phyloP scores from a whole-genome alignment of 2,888 invertebrate species.

The Opisthograptis luteolata region DNA sequence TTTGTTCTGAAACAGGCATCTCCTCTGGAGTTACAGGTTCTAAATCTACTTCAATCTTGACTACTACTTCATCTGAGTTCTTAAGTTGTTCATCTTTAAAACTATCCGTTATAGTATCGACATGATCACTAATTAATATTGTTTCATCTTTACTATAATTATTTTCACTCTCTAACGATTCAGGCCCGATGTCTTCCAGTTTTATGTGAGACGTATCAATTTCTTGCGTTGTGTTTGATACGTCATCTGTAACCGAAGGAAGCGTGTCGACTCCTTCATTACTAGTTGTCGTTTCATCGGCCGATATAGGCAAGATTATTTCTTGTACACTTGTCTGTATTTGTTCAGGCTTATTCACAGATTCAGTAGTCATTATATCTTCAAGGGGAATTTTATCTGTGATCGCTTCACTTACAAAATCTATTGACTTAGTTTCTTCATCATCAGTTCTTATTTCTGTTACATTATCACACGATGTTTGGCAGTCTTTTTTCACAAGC shows the following conservation, averaged over 20 bases:
- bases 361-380: slow-evolving; percentile 49
- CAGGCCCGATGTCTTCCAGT: slow-evolving; percentile 34
- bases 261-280: slow-evolving; percentile 37
- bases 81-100: slow-evolving; percentile 30
- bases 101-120: slow-evolving; percentile 34
- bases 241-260: slow-evolving; percentile 33
- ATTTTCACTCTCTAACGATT: slow-evolving; percentile 33
- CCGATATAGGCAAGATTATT: slow-evolving; percentile 47
- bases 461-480: slow-evolving; percentile 71
- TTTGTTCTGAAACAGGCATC: slow-evolving; percentile 64
- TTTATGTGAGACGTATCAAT: slow-evolving; percentile 28
- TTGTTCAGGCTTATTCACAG: slow-evolving; percentile 28
- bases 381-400: slow-evolving; percentile 43
- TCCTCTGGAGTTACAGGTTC: slow-evolving; percentile 30
- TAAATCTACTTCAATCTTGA: slow-evolving; percentile 31
- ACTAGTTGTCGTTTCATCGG: slow-evolving; percentile 36
- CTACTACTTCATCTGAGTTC: slow-evolving; percentile 14
- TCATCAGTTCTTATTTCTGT: slow-evolving; percentile 68
- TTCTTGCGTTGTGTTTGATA: slow-evolving; percentile 32
- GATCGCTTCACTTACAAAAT: slow-evolving; percentile 55
- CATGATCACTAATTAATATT: slow-evolving; percentile 42
- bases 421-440: slow-evolving; percentile 77
- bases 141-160: slow-evolving; percentile 39
- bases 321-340: slow-evolving; percentile 33
- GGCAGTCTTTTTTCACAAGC: slow-evolving; percentile 74